A percentile compares a stretch with the other conserved stretches of the same genome.
Conservation (phyloP, 2,797 vertebrate species). For the Crypturellus tataupa region DNA sequence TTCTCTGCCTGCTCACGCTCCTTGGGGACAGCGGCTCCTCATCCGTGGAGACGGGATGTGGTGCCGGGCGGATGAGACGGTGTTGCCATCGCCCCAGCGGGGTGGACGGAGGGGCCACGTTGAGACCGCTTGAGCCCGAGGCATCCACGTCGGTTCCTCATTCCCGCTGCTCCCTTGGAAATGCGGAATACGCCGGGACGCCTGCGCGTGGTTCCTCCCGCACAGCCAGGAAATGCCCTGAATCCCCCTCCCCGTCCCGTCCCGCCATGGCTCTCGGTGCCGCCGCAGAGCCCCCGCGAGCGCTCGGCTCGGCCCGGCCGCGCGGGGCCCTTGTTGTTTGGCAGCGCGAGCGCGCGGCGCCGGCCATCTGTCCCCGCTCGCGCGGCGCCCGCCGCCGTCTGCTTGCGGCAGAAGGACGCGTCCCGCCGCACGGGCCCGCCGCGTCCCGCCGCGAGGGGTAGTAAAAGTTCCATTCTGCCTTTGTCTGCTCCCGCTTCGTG, state of each 20-base stretch:
- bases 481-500: conserved; percentile 58
- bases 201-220: neutral
- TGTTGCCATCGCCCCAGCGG: neutral
- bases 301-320: too few relatives aligned
- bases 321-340: conserved; percentile 2
- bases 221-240: neutral
- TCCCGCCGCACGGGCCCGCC: conserved; percentile 1
- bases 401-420: conserved; percentile 70
- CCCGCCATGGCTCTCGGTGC: neutral
- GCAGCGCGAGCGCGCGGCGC: conserved; percentile 57
- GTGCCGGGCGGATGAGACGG: neutral
- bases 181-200: neutral
- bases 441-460: conserved; percentile 51
- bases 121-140: neutral
- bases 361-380: conserved; percentile 80
- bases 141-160: too few relatives aligned
- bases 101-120: too few relatives aligned
- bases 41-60: neutral
- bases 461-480: conserved; percentile 31
- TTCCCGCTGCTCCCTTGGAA: neutral
- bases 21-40: too few relatives aligned
- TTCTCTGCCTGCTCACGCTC: too few relatives aligned
- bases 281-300: too few relatives aligned
- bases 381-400: conserved; percentile 72
- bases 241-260: too few relatives aligned